Conservation (phyloP, 2,888 invertebrate genomes). For the Troilus luridus region DNA sequence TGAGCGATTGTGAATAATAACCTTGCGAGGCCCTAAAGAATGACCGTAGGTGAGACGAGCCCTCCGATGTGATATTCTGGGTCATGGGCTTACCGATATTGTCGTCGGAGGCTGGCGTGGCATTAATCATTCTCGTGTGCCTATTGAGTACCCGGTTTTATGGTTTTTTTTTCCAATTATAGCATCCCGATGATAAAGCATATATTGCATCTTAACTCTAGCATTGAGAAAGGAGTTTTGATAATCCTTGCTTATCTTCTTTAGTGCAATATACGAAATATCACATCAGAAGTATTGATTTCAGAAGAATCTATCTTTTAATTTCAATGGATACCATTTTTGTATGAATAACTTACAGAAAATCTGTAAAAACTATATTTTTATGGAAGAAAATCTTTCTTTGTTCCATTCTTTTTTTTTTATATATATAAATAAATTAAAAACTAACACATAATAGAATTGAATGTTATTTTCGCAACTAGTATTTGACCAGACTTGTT, state of each 20-base stretch:
- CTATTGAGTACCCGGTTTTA: no score
- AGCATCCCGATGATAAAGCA: no score
- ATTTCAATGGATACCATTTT: neutral
- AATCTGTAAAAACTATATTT: neutral
- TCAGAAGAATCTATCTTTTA: neutral
- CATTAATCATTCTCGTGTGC: no score
- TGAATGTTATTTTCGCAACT: neutral
- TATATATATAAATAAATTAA: neutral
- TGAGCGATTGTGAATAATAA: no score
- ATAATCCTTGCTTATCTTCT: neutral
- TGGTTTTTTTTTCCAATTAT: no score
- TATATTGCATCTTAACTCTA: neutral
- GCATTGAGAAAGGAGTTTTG: neutral
- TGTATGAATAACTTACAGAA: neutral
- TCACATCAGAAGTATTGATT: neutral
- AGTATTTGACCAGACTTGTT: neutral
- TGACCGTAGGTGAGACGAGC: no score
- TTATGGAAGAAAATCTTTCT: neutral
- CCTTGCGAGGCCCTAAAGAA: no score
- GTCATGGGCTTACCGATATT: no score
- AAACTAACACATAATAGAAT: neutral
- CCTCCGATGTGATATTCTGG: no score
- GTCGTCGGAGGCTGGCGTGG: no score
- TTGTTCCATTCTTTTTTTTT: neutral
- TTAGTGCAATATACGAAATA: neutral